These are phyloP conservation scores for Gadus chalcogrammus DNA, from an alignment of 2,113 vertebrate species.

Conservation along the genomic window DNA sequence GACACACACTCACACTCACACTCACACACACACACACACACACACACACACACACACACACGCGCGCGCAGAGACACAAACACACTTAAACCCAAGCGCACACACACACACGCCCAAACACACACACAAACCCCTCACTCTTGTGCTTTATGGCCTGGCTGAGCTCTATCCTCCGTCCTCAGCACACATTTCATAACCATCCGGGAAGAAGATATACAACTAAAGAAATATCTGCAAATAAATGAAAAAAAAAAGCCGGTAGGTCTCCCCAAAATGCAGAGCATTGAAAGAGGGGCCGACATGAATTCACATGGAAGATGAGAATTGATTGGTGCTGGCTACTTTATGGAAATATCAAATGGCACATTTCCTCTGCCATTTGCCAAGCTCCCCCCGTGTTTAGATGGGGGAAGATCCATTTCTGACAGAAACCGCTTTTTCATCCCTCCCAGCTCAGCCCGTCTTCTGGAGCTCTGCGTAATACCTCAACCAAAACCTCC, in stretches of 20 bases:
- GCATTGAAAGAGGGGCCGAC: background rate
- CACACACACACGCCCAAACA: too few relatives aligned
- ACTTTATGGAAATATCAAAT: constrained; percentile 8
- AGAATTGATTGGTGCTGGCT: constrained; percentile 11
- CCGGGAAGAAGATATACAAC: too few relatives aligned
- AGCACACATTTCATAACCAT: too few relatives aligned
- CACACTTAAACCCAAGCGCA: too few relatives aligned
- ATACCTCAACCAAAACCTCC: constrained; percentile 37
- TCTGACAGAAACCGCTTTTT: constrained; percentile 41
- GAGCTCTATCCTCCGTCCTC: too few relatives aligned
- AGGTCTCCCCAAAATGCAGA: background rate
- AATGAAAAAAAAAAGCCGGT: background rate
- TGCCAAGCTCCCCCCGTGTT: constrained; percentile 26
- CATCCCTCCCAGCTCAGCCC: constrained; percentile 42
- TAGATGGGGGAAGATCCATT: constrained; percentile 31
- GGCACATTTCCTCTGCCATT: constrained; percentile 28
- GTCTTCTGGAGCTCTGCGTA: constrained; percentile 33
- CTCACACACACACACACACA: too few relatives aligned
- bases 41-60: too few relatives aligned
- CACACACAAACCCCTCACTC: background rate
- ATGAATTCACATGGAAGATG: constrained; percentile 4
- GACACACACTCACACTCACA: too few relatives aligned
- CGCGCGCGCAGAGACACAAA: too few relatives aligned
- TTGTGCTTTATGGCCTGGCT: too few relatives aligned
- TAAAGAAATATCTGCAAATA: too few relatives aligned